A percentile compares a stretch with the other conserved stretches of the same genome.
Conservation (phyloP, 2,113 vertebrate genomes). For the Ciconia boyciana region DNA sequence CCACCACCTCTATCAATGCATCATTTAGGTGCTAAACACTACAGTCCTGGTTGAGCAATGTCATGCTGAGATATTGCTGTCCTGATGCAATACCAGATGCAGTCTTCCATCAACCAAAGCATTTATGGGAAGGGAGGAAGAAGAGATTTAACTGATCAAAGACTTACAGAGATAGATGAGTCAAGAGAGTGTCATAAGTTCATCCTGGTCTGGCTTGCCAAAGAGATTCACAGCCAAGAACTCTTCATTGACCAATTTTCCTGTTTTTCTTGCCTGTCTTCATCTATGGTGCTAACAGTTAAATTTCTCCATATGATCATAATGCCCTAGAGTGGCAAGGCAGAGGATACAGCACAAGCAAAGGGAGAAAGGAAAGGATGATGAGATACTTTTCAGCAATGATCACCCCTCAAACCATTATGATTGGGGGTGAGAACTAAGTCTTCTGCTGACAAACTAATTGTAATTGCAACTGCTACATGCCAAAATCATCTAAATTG, state of each 20-base stretch:
- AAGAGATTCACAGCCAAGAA: neutral
- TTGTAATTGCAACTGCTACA: neutral
- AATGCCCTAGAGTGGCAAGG: neutral
- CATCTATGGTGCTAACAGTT: neutral
- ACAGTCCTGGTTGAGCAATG: neutral
- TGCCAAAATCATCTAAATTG: neutral
- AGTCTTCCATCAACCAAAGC: neutral
- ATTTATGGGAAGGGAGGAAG: neutral
- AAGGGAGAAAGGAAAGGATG: neutral
- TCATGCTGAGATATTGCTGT: neutral
- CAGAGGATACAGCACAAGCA: neutral
- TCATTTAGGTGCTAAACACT: neutral
- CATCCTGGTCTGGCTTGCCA: neutral
- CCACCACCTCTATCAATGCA: neutral
- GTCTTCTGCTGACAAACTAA: neutral
- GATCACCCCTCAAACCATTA: neutral
- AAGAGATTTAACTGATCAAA: neutral
- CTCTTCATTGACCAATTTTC: neutral
- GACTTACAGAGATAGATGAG: neutral
- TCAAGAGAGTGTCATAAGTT: neutral
- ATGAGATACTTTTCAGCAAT: neutral
- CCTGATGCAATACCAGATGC: neutral
- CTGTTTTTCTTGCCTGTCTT: neutral
- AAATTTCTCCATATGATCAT: neutral
- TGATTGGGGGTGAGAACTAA: neutral